Conservation (phyloP, 2,113 vertebrate species). For the Limanda limanda region DNA sequence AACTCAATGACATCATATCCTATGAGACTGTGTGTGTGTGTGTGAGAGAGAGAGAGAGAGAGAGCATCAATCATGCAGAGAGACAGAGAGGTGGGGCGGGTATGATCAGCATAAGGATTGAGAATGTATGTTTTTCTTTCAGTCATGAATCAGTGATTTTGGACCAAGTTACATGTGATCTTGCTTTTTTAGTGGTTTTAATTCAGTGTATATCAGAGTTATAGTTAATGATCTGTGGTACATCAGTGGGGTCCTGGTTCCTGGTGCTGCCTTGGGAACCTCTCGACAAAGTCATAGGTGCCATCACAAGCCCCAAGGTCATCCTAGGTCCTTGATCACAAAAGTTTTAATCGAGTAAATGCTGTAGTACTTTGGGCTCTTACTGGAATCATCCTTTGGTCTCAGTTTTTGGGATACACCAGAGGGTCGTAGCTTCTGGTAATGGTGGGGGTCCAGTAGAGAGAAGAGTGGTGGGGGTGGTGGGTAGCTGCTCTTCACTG, state of each 20-base stretch:
- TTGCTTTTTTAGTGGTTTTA: neutral
- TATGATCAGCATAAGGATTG: neutral
- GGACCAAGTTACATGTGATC: no score
- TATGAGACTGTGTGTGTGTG: slow-evolving; percentile 18
- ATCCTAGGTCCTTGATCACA: no score
- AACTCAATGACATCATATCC: slow-evolving; percentile 27
- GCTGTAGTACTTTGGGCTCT: neutral
- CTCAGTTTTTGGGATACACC: neutral
- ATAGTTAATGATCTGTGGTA: neutral
- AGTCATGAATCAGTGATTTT: neutral
- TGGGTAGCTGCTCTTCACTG: slow-evolving; percentile 16
- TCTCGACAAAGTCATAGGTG: no score
- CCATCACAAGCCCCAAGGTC: no score
- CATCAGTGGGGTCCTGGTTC: no score
- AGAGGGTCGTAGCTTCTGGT: slow-evolving; percentile 10
- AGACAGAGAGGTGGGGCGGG: neutral
- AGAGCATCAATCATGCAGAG: slow-evolving; percentile 7
- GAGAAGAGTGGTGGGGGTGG: slow-evolving; percentile 20
- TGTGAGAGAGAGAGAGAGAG: neutral
- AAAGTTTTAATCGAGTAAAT: neutral
- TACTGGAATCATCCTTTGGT: neutral
- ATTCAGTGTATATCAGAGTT: neutral
- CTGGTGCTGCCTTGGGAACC: no score
- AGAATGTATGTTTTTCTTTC: neutral
- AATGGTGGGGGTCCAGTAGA: slow-evolving; percentile 11